Conservation (phyloP, 2,113 vertebrate species). For the Caretta caretta region DNA sequence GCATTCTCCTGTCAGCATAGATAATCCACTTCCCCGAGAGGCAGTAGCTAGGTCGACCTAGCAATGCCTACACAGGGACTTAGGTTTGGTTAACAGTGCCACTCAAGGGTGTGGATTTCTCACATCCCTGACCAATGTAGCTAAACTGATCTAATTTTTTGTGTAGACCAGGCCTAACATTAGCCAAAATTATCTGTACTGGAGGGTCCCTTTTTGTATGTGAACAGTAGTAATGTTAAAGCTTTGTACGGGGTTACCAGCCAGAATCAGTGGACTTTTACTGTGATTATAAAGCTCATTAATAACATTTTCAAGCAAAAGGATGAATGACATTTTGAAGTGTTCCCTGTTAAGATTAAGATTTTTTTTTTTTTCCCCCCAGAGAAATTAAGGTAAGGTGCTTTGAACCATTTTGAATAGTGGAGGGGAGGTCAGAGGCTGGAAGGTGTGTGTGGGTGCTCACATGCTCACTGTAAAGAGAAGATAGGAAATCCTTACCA, state of each 20-base stretch:
- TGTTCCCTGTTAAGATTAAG: background rate
- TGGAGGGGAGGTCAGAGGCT: rapidly evolving
- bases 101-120: background rate
- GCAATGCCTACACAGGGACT: background rate
- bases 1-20: background rate
- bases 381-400: background rate
- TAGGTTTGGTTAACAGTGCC: background rate
- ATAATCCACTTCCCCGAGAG: background rate
- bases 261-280: rapidly evolving
- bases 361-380: background rate
- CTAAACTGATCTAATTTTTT: background rate
- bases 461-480: rapidly evolving
- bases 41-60: background rate
- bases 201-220: rapidly evolving
- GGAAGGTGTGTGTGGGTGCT: background rate
- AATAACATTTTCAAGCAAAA: background rate
- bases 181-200: background rate
- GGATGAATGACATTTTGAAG: no score
- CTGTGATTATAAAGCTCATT: background rate
- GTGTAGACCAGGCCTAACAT: background rate
- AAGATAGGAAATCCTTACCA: background rate
- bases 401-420: rapidly evolving
- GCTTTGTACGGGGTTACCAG: background rate
- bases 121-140: background rate
- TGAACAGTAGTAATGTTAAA: background rate